A percentile compares a stretch with the other conserved stretches of the same genome.
Evolutionary conservation across 2,888 invertebrate species (phyloP).

Genomic region (Hedychridium roseum): DNA sequence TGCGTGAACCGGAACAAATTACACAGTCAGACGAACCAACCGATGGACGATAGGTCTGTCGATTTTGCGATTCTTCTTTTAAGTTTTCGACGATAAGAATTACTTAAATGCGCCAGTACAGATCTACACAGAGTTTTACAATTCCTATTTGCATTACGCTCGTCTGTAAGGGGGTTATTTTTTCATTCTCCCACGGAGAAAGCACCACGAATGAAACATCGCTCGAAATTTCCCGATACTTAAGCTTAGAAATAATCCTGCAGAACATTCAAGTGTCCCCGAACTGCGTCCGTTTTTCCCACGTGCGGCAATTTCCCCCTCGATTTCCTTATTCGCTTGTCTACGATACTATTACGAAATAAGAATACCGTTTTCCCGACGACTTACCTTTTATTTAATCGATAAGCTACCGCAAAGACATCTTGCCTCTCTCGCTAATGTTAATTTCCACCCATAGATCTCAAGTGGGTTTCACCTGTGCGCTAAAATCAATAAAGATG

Average conservation of each 20-base stretch:
- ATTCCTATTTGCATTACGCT: no score
- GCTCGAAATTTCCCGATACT: constrained; percentile 3
- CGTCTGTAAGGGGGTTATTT: constrained; percentile 15
- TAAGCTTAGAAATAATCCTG: constrained; percentile 4
- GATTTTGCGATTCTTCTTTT: no score
- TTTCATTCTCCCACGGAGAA: constrained; percentile 28
- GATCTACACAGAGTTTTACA: no score
- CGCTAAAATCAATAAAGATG: constrained; percentile 34
- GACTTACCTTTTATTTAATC: background rate
- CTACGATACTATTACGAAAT: constrained; percentile 1
- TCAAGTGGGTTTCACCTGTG: constrained; percentile 23
- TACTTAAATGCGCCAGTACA: no score
- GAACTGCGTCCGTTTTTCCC: constrained; percentile 21
- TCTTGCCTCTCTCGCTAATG: constrained; percentile 9
- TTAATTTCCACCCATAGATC: constrained; percentile 1
- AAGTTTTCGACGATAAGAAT: no score
- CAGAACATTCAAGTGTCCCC: constrained; percentile 19
- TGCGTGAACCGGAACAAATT: no score
- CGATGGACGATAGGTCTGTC: no score
- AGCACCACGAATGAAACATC: constrained; percentile 10
- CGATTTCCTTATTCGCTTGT: constrained; percentile 4
- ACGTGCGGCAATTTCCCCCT: constrained; percentile 9
- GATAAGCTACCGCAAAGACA: background rate
- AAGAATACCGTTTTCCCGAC: background rate
- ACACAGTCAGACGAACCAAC: no score